Evolutionary conservation across 2,888 invertebrate genomes (phyloP).

Genomic region (Cephus runcator): DNA sequence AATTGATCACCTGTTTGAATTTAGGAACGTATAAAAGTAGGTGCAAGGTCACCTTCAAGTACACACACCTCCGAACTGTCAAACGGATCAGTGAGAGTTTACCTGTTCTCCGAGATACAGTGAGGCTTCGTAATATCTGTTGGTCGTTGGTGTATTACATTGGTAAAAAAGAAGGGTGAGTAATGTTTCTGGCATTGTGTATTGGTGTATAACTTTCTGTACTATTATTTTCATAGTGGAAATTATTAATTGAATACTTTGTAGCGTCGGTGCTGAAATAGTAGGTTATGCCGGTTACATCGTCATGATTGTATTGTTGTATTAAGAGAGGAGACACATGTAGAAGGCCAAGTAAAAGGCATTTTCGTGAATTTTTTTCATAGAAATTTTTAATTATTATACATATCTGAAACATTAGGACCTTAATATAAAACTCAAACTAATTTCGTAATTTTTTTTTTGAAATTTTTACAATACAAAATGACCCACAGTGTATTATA

Average conservation of each 20-base stretch:
- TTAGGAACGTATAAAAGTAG: slow-evolving; percentile 46
- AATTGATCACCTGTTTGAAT: neutral
- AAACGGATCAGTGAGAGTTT: slow-evolving; percentile 25
- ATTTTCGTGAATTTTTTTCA: too few relatives aligned
- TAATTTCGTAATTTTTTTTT: too few relatives aligned
- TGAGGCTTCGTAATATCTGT: neutral
- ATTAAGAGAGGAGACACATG: neutral
- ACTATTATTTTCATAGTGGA: neutral
- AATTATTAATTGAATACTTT: neutral
- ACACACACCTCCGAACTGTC: slow-evolving; percentile 50
- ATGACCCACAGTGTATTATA: too few relatives aligned
- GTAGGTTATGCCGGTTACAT: neutral
- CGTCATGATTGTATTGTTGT: neutral
- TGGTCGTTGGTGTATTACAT: neutral
- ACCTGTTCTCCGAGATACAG: neutral
- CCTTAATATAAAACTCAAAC: too few relatives aligned
- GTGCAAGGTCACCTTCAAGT: slow-evolving; percentile 58
- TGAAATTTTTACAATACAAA: too few relatives aligned
- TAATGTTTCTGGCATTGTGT: neutral
- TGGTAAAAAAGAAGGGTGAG: neutral
- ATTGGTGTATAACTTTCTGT: neutral
- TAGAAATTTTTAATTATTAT: too few relatives aligned
- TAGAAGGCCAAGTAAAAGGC: too few relatives aligned
- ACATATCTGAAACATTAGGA: too few relatives aligned
- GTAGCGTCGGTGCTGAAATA: neutral